Evolutionary conservation across 2,797 vertebrate genomes (phyloP), one percentile per base, ranked within the genome.

Genomic region (Acipenser oxyrinchus): DNA sequence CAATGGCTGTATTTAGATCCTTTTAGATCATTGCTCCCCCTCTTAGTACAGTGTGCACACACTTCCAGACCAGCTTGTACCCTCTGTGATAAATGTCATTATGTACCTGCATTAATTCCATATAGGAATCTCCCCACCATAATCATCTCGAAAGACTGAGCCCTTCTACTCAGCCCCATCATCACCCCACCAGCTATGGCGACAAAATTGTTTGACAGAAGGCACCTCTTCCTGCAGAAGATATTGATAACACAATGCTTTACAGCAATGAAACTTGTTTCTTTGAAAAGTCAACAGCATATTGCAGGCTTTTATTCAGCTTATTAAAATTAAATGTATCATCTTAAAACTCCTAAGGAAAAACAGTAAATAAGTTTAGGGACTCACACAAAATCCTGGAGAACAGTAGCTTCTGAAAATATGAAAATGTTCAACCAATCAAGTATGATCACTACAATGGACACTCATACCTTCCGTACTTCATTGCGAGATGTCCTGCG

Each of bases 121-220:
- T 79, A 84, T n/a, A 92, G 51, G 48, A 91, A 68, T 6, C 87
- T 80, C n/a, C 72, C 88, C 10, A 70, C 78, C 73, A 91, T 76
- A 72, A 92, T 88, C 84, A 90, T 90, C 78, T 90, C 90, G 73
- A 90, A 92, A 13, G 88, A 90, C 60, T 58, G 50, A 6, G 84
- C 79, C 2, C 53, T 73, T 75, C 75, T 71, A 66, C 88, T 89
- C 12, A 81, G 66, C 48, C 88, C 13, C 83, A 91, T 88, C 71
- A 89, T 60, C 63, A 84, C 9, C 2, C 86, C 83, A 62, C 78
- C 86, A 11, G 48, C 9, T 57, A 91, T 76, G 37, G 79, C 77
- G 70, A 82, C 50, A 50, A 82, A 53, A 58, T 84, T 88, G 73
- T 86, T 89, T 0, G 86, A 55, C 58, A 87, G 37, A 7, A 92